Percentiles rank a stretch among this genome's conserved stretches.
phyloP scores from a whole-genome alignment of 35 echinoderm and acorn worm genomes.

The Lytechinus pictus region DNA sequence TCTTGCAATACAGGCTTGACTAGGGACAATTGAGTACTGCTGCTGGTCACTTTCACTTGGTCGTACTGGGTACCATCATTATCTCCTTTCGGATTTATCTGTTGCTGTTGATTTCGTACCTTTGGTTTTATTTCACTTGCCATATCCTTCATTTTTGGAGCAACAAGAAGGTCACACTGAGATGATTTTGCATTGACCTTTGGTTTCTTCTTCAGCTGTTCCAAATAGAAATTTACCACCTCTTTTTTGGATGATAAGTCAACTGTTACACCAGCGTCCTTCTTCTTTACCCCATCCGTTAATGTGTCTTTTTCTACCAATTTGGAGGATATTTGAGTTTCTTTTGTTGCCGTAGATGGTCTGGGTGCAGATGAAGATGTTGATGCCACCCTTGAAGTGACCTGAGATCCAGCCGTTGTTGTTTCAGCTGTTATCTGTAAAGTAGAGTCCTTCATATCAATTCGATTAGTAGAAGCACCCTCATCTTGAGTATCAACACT shows the following conservation, averaged over 20 bases:
- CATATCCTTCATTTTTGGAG: background rate
- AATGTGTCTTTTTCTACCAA: background rate
- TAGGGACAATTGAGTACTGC: constrained; percentile 2
- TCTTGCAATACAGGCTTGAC: background rate
- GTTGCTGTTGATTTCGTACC: background rate
- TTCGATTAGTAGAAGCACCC: background rate
- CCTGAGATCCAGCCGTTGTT: background rate
- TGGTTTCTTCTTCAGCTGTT: constrained; percentile 42
- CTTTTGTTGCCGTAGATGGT: background rate
- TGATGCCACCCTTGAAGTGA: background rate
- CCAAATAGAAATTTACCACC: constrained; percentile 20
- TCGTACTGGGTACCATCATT: constrained; percentile 1
- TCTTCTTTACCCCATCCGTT: background rate
- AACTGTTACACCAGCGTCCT: constrained; percentile 7
- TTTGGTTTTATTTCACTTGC: constrained; percentile 1
- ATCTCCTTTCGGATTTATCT: background rate
- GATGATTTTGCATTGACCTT: background rate
- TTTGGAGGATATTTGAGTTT: background rate
- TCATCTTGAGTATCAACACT: background rate
- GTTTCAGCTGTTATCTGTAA: background rate
- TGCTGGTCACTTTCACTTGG: background rate
- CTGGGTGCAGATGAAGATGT: background rate
- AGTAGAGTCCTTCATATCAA: background rate
- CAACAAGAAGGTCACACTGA: background rate
- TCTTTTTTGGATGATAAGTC: constrained; percentile 39